Evolutionary conservation across 2,113 vertebrate species (phyloP).

Genomic region (Butorides virescens): DNA sequence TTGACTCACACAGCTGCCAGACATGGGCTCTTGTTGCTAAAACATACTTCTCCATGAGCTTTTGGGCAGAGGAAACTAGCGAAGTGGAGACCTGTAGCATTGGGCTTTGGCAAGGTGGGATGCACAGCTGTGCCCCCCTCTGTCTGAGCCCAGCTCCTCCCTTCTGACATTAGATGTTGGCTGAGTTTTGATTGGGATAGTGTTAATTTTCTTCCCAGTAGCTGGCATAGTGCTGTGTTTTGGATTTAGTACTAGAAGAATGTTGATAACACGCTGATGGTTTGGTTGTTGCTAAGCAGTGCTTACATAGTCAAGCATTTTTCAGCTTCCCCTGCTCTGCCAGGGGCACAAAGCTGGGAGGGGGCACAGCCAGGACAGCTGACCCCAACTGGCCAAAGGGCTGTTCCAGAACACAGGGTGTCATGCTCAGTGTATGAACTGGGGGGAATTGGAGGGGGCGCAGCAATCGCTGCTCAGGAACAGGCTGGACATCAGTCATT

Average conservation of each 20-base stretch:
- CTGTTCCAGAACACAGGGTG: not conserved
- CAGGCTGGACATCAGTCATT: not conserved
- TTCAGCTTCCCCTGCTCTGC: not conserved
- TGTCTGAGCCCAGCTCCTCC: not conserved
- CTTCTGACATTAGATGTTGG: not conserved
- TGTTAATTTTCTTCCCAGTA: not conserved
- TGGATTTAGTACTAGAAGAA: not conserved
- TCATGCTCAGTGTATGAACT: no score
- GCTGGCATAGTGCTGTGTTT: not conserved
- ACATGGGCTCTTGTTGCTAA: not conserved
- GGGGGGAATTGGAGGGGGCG: no score
- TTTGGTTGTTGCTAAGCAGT: not conserved
- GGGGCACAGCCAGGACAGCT: not conserved
- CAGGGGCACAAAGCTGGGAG: not conserved
- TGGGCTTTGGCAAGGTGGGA: not conserved
- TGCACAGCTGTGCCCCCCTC: not conserved
- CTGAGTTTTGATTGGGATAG: not conserved
- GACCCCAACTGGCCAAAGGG: not conserved
- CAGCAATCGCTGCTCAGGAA: not conserved
- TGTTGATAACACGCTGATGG: not conserved
- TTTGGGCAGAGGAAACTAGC: not conserved
- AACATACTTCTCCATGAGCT: not conserved
- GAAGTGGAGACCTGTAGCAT: not conserved
- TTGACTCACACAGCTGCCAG: not conserved
- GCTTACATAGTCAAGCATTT: not conserved